phyloP scores from a whole-genome alignment of 2,113 vertebrate genomes.

The Aptenodytes forsteri region DNA sequence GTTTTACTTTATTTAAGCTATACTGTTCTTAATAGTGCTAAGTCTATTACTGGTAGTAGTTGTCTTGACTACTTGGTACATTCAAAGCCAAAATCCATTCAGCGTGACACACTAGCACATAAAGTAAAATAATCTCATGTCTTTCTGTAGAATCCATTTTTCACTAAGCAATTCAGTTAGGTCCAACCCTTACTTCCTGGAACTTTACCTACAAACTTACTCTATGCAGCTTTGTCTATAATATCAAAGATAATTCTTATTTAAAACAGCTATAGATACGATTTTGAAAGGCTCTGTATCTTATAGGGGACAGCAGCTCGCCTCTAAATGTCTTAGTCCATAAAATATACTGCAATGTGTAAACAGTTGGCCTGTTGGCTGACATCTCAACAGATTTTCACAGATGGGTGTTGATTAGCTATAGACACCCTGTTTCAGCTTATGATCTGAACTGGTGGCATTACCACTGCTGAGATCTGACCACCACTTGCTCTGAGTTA shows the following conservation, averaged over 20 bases:
- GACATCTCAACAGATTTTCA: not conserved
- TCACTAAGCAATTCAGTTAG: not conserved
- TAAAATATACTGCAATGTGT: not conserved
- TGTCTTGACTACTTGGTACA: not conserved
- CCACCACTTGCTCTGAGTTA: not conserved
- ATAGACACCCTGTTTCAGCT: not conserved
- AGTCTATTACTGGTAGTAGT: not conserved
- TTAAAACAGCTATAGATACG: not conserved
- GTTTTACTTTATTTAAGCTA: not conserved
- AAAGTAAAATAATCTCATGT: not conserved
- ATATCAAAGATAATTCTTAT: not conserved
- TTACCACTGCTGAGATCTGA: not conserved
- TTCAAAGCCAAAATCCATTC: not conserved
- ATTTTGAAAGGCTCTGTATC: not conserved
- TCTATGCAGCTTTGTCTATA: not conserved
- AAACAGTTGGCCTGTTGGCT: not conserved
- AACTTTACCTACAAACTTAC: not conserved
- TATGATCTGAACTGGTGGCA: not conserved
- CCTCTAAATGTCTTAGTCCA: not conserved
- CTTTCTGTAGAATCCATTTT: not conserved
- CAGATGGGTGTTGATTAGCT: not conserved
- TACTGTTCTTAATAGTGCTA: not conserved
- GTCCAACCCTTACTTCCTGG: not conserved
- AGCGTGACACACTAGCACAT: not conserved
- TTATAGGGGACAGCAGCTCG: not conserved